phyloP scores from a whole-genome alignment of 2,888 invertebrate species.

The Suillia variegata region DNA sequence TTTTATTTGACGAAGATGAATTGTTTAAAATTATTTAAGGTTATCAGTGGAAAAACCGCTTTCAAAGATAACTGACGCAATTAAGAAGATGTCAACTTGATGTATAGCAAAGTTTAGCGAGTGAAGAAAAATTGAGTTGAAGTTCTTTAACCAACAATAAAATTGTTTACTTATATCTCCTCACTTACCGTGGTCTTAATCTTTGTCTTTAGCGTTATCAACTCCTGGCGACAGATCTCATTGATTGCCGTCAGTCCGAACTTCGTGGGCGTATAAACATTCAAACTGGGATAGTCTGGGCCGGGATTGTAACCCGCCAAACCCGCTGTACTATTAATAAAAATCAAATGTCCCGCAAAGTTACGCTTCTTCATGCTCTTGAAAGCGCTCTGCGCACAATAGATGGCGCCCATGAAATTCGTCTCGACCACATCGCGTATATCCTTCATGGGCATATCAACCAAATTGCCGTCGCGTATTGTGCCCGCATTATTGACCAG shows the following conservation, averaged over 20 bases:
- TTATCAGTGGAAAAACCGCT: no score
- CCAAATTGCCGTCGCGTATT: constrained; percentile 43
- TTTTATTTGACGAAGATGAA: not conserved
- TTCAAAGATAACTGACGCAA: not conserved
- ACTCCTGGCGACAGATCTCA: constrained; percentile 55
- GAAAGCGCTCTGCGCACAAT: constrained; percentile 63
- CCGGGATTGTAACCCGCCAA: constrained; percentile 47
- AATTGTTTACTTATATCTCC: no score
- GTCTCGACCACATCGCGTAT: constrained; percentile 59
- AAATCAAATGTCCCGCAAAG: constrained; percentile 50
- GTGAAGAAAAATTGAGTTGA: no score
- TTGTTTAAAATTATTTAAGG: not conserved
- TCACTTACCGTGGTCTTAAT: constrained; percentile 57
- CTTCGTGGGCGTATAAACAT: constrained; percentile 55
- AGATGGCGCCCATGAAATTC: constrained; percentile 62
- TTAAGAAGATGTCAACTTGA: no score
- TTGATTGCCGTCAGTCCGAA: constrained; percentile 55
- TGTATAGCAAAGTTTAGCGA: no score
- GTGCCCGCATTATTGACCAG: constrained; percentile 69
- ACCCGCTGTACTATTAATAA: constrained; percentile 52
- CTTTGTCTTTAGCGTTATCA: constrained; percentile 45
- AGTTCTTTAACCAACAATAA: no score
- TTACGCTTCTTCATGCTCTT: constrained; percentile 61
- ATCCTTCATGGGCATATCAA: constrained; percentile 46
- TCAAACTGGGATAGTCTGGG: constrained; percentile 41